Evolutionary conservation across 2,113 vertebrate genomes (phyloP).

Genomic region (Tonatia bakeri): DNA sequence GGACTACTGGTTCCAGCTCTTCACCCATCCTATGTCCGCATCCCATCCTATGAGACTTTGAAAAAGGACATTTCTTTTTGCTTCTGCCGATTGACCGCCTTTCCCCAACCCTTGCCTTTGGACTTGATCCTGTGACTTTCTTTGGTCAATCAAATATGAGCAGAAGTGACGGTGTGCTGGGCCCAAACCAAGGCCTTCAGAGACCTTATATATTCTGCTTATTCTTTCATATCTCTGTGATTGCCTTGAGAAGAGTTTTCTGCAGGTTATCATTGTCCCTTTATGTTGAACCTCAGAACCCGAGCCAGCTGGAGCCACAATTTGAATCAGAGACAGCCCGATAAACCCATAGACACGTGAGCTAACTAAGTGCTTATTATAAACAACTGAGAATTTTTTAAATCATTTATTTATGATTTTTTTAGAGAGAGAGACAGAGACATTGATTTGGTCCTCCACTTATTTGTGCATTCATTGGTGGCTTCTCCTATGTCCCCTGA

Average conservation of each 20-base stretch:
- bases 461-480: too few relatives aligned
- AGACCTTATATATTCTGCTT: background rate
- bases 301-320: background rate
- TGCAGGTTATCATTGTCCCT: background rate
- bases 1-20: background rate
- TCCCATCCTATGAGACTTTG: background rate
- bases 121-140: background rate
- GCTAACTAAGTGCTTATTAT: background rate
- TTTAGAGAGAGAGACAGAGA: too few relatives aligned
- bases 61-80: background rate
- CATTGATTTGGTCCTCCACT: too few relatives aligned
- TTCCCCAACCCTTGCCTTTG: background rate
- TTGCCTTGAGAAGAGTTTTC: background rate
- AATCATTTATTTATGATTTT: too few relatives aligned
- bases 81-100: background rate
- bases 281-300: background rate
- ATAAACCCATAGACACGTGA: background rate
- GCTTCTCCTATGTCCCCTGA: too few relatives aligned
- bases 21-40: background rate
- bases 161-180: fast-evolving
- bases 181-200: background rate
- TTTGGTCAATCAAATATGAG: background rate
- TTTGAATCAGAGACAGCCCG: background rate
- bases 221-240: background rate
- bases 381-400: background rate